Conservation (phyloP, 1,140 invertebrate genomes). For the Heliconius melpomene region DNA sequence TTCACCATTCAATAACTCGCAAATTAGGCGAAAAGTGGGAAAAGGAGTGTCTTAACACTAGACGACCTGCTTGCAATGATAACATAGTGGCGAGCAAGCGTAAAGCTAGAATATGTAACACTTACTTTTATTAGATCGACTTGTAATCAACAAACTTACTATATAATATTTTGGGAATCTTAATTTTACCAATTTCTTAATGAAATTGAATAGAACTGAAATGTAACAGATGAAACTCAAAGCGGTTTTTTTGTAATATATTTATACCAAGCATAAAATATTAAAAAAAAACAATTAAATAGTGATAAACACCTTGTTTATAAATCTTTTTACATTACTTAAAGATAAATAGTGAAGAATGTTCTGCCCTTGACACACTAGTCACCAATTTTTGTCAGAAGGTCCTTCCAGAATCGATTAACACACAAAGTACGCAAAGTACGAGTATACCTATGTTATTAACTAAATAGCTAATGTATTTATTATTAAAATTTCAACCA, state of each 20-base stretch:
- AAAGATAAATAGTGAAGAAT: background rate
- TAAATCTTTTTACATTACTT: background rate
- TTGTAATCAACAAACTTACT: too few relatives aligned
- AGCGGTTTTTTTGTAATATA: too few relatives aligned
- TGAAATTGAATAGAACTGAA: too few relatives aligned
- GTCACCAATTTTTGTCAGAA: conserved; percentile 26
- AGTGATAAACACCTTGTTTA: background rate
- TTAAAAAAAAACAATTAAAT: too few relatives aligned
- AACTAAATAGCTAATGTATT: background rate
- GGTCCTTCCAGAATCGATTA: conserved; percentile 24
- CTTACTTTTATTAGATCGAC: too few relatives aligned
- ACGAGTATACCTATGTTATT: background rate
- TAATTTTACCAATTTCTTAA: too few relatives aligned
- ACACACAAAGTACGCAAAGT: background rate
- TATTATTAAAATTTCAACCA: background rate
- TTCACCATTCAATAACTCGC: background rate
- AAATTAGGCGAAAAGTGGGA: background rate
- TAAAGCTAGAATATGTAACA: too few relatives aligned
- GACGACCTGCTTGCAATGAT: rapidly evolving
- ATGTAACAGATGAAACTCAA: too few relatives aligned
- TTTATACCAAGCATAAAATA: too few relatives aligned
- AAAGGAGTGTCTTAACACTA: conserved; percentile 1
- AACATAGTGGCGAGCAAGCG: too few relatives aligned
- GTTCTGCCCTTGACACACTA: conserved; percentile 33
- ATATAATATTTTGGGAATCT: too few relatives aligned